phyloP scores from a whole-genome alignment of 1,140 invertebrate genomes.

The Agrilus planipennis region DNA sequence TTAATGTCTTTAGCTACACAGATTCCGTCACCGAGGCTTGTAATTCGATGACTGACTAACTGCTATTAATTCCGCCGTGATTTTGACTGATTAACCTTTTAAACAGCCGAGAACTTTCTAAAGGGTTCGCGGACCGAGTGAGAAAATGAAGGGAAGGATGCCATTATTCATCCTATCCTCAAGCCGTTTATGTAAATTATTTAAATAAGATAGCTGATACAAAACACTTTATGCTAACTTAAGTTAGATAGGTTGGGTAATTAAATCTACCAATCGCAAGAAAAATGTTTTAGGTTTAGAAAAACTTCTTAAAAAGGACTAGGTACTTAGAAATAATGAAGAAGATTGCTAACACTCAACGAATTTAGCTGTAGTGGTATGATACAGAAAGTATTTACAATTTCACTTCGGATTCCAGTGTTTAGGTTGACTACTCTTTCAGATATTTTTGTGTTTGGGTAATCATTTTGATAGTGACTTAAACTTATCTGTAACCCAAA shows the following conservation, averaged over 20 bases:
- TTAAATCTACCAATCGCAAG: no score
- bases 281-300: no score
- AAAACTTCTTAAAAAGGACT: no score
- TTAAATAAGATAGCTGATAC: not conserved
- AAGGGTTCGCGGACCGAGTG: not conserved
- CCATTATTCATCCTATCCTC: not conserved
- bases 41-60: conserved; percentile 19
- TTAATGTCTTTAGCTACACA: conserved; percentile 15
- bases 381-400: no score
- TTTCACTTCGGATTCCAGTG: no score
- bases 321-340: no score
- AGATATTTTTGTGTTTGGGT: no score
- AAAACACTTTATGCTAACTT: not conserved
- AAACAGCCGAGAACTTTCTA: conserved; percentile 10
- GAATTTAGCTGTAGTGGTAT: no score
- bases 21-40: conserved; percentile 16
- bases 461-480: no score
- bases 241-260: conserved; percentile 1
- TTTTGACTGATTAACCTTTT: conserved; percentile 26
- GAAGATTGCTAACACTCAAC: no score
- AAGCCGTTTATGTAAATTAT: not conserved
- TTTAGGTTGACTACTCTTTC: no score
- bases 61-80: conserved; percentile 22
- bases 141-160: not conserved
- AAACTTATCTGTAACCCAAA: no score